Percentiles rank a stretch among this genome's conserved stretches.
phyloP scores from a whole-genome alignment of 2,797 vertebrate species.

The Anomalospiza imberbis region DNA sequence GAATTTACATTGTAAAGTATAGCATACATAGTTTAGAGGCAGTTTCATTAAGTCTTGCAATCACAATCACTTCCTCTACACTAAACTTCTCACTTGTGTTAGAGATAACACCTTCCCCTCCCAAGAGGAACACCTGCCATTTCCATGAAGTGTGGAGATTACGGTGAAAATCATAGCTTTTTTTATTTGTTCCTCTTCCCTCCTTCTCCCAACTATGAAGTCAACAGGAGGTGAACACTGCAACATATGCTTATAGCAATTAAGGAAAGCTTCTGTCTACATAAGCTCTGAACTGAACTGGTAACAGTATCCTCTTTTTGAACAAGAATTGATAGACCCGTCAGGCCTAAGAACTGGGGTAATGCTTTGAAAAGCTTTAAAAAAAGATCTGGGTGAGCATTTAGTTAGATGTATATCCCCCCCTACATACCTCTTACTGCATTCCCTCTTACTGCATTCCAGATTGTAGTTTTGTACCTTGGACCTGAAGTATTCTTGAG shows the following conservation, averaged over 20 bases:
- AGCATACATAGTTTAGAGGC: conserved; percentile 35
- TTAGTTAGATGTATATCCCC: background rate
- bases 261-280: conserved; percentile 30
- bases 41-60: conserved; percentile 44
- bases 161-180: background rate
- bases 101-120: conserved; percentile 25
- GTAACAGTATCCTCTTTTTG: background rate
- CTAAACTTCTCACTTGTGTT: background rate
- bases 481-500: background rate
- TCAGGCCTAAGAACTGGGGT: background rate
- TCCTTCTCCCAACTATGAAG: conserved; percentile 11
- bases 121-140: conserved; percentile 56
- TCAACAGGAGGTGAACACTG: conserved; percentile 42
- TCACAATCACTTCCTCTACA: conserved; percentile 22
- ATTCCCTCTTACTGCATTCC: background rate
- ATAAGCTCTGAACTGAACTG: background rate
- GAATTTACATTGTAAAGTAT: conserved; percentile 18
- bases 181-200: conserved; percentile 30
- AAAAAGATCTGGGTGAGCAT: background rate
- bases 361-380: background rate
- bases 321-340: background rate
- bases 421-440: background rate
- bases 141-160: conserved; percentile 27
- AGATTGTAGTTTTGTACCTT: background rate
- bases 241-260: conserved; percentile 52